A percentile compares a stretch with the other conserved stretches of the same genome.
Conservation (phyloP, 2,113 vertebrate genomes). For the Neopipo cinnamomea region DNA sequence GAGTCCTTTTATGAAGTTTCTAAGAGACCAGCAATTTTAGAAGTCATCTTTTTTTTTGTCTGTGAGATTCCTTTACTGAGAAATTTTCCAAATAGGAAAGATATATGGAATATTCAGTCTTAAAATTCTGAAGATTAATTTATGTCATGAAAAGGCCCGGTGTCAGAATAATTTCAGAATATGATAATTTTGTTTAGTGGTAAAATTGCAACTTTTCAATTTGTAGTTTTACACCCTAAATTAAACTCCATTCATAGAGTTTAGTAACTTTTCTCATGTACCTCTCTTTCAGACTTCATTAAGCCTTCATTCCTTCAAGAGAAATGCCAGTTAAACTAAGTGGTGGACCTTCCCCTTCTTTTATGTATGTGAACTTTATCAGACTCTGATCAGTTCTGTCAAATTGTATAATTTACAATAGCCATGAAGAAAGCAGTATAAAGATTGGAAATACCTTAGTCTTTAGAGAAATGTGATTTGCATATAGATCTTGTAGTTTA, state of each 20-base stretch:
- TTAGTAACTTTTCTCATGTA: not conserved
- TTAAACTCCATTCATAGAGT: not conserved
- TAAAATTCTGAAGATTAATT: not conserved
- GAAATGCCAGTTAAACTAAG: not conserved
- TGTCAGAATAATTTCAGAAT: not conserved
- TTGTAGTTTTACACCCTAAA: not conserved
- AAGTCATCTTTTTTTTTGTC: not conserved
- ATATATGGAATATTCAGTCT: not conserved
- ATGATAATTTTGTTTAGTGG: not conserved
- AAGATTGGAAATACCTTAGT: not conserved
- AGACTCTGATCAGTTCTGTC: not conserved
- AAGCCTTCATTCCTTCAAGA: not conserved
- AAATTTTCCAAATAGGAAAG: not conserved
- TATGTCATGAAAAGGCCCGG: not conserved
- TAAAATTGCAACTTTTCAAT: not conserved
- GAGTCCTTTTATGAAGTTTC: not conserved
- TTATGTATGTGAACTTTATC: not conserved
- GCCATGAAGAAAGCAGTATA: not conserved
- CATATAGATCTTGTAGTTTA: not conserved
- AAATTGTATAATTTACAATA: not conserved
- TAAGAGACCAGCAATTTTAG: not conserved
- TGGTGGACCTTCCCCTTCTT: not conserved
- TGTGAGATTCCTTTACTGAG: not conserved
- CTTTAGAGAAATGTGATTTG: not conserved
- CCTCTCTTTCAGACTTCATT: not conserved